Evolutionary conservation across 2,113 vertebrate species (phyloP), one percentile per base, ranked within the genome.

Genomic region (Chroicocephalus ridibundus): DNA sequence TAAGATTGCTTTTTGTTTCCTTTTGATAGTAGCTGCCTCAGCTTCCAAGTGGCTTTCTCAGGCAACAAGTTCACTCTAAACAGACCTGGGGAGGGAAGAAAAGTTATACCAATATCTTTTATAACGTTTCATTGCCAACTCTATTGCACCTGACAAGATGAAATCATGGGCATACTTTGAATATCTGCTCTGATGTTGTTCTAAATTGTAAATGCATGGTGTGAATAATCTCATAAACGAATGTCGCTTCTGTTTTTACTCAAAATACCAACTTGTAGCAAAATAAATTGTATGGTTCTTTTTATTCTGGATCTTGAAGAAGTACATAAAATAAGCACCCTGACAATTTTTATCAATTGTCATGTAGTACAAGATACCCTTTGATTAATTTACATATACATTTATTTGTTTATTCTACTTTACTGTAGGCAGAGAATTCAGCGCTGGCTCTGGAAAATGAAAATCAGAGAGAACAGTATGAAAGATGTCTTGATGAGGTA

Each of bases 401-500:
- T 95, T 91, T 97, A 79, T 95, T 93, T 95, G 29, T 83, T 95
- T 92, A 51, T 80, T 89, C 65, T 79, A 10, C 97, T 96, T 96
- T 90, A 72, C 96, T 95, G 61, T 98, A 99, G 99, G 99, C 98
- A 81, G 96, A 98, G 94, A 99, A 99, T 94, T 99, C 98, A 17
- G 98, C 98, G 0, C 90, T 99, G 98, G 98, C 98, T 82, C 95
- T 97, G 97, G 99, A 99, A 98, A 99, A 99, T 55, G 98, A 99
- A 97, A 99, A 96, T 98, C 99, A 99, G 97, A 98, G 99, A 97
- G 98, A 99, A 40, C 99, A 99, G 94, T 99, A 99, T 82, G 99
- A 99, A 88, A 98, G 98, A 85, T 99, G 99, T 87, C 98, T 99
- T 6, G 99, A 99, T 80, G 99, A 99, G 99, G 99, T 99, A 98